Conservation (phyloP, 2,113 vertebrate species). For the Daubentonia madagascariensis region DNA sequence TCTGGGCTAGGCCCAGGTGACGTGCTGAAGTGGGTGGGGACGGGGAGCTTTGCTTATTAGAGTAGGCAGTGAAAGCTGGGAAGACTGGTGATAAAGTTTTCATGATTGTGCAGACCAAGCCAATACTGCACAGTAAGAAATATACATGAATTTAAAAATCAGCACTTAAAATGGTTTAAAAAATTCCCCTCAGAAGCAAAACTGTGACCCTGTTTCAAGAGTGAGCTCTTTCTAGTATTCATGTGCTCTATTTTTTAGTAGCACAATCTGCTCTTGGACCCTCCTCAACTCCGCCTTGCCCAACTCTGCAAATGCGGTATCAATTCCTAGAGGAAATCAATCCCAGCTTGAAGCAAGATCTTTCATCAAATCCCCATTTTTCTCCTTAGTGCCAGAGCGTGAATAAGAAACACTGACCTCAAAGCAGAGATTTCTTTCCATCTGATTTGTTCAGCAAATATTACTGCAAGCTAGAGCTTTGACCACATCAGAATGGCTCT, state of each 20-base stretch:
- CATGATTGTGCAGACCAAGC: not conserved
- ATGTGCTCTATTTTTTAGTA: not conserved
- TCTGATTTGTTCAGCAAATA: not conserved
- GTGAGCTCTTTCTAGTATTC: not conserved
- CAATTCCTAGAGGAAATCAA: slow-evolving; percentile 20
- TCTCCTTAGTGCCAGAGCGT: not conserved
- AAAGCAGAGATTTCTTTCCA: not conserved
- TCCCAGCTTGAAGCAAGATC: not conserved
- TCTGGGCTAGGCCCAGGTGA: not conserved
- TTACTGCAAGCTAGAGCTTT: not conserved
- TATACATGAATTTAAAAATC: not conserved
- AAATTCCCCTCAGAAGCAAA: not conserved
- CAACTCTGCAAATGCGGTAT: slow-evolving; percentile 17
- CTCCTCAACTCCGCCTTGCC: not conserved
- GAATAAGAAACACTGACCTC: not conserved
- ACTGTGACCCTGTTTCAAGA: not conserved
- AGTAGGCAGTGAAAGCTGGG: not conserved
- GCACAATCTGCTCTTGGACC: not conserved
- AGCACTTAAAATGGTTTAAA: not conserved
- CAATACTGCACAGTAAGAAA: not conserved
- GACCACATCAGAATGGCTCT: not conserved
- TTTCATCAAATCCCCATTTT: not conserved
- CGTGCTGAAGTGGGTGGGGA: rapidly evolving
- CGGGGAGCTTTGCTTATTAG: not conserved
- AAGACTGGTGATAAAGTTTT: too few relatives aligned